Percentiles rank a stretch among this genome's conserved stretches.
These are phyloP conservation scores for Apis dorsata DNA, from an alignment of 1,140 invertebrate species.

Conservation along the genomic window DNA sequence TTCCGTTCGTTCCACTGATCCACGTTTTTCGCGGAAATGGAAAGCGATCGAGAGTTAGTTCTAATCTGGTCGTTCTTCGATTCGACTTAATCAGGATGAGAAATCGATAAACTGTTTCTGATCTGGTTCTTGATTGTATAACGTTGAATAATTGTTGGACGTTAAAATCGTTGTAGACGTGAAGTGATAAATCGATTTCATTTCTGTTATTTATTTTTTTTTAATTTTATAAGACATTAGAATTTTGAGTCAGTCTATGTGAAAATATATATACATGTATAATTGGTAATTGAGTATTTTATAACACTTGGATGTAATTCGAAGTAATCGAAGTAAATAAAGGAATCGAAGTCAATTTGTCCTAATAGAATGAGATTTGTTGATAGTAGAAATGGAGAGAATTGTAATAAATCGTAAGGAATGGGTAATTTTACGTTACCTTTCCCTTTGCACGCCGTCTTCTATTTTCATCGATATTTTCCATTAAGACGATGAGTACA, in stretches of 20 bases:
- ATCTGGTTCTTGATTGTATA: neutral
- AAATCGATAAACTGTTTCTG: neutral
- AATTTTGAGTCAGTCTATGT: too few species aligned
- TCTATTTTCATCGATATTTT: neutral
- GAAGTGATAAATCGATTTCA: too few species aligned
- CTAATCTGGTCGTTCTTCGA: neutral
- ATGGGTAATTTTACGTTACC: neutral
- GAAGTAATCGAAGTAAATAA: too few species aligned
- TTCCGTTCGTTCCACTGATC: neutral
- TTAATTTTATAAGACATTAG: too few species aligned
- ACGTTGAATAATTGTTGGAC: neutral
- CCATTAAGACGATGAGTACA: neutral
- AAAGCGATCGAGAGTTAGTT: neutral
- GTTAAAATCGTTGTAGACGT: too few species aligned
- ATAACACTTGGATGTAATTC: too few species aligned
- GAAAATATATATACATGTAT: too few species aligned
- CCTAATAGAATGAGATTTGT: neutral
- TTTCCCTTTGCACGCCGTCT: neutral
- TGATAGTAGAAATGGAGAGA: neutral
- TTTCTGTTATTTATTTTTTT: too few species aligned
- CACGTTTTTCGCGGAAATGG: slow-evolving; percentile 20
- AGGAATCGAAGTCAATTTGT: neutral
- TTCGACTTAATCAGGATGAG: neutral
- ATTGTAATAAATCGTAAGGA: neutral
- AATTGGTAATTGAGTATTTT: too few species aligned